Evolutionary conservation across 2,888 invertebrate genomes (phyloP).

Genomic region (Lumbricus terrestris): DNA sequence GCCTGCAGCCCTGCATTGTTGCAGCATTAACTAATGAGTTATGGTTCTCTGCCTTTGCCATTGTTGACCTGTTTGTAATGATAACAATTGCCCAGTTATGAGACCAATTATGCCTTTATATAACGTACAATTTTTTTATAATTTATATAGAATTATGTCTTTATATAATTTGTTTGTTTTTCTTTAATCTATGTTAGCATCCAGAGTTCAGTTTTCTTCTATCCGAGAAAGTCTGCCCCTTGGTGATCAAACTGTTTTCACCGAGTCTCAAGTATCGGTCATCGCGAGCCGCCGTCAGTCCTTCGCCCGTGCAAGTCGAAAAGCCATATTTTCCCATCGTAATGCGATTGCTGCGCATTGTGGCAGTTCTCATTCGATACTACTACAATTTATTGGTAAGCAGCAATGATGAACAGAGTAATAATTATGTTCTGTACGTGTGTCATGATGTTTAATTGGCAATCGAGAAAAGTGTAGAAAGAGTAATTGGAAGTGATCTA

Average conservation of each 20-base stretch:
- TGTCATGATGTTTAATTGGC: not conserved
- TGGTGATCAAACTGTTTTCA: conserved; percentile 96
- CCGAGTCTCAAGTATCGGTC: conserved; percentile 92
- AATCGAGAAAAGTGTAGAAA: not conserved
- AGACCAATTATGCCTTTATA: not conserved
- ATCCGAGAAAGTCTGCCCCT: conserved; percentile 93
- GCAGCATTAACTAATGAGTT: not conserved
- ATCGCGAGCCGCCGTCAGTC: conserved; percentile 49
- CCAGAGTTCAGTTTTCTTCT: conserved; percentile 88
- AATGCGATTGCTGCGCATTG: conserved; percentile 87
- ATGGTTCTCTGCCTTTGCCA: not conserved
- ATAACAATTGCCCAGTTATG: not conserved
- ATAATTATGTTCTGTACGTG: not conserved
- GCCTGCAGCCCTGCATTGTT: too few species aligned
- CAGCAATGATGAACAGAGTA: conserved; percentile 15
- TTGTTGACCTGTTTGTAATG: not conserved
- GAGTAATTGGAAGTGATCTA: too few species aligned
- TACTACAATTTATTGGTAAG: conserved; percentile 84
- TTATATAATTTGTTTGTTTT: not conserved
- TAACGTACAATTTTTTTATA: too few species aligned
- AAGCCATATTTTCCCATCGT: conserved; percentile 96
- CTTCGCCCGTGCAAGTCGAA: conserved; percentile 62
- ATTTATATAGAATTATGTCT: too few species aligned
- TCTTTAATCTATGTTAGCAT: conserved; percentile 67
- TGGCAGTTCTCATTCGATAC: conserved; percentile 87